A percentile compares a stretch with the other conserved stretches of the same genome.
phyloP scores from a whole-genome alignment of 2,797 vertebrate genomes.

The Galagoides demidoff region DNA sequence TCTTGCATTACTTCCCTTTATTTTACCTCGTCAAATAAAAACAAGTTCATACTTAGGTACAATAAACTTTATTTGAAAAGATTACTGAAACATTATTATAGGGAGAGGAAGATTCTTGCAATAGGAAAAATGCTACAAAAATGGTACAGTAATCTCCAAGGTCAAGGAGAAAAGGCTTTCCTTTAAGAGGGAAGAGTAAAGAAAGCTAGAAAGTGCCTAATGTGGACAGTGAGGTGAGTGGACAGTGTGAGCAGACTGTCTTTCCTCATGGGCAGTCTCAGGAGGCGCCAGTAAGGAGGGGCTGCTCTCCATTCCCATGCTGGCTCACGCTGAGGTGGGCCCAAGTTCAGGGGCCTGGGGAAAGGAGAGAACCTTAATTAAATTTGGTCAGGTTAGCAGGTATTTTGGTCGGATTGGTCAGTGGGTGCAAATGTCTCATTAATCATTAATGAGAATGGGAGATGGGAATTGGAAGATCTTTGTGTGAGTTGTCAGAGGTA shows the following conservation, averaged over 20 bases:
- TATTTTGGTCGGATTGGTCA: not conserved
- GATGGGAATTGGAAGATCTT: not conserved
- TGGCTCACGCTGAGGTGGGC: not conserved
- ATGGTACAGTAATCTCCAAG: not conserved
- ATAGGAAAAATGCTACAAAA: not conserved
- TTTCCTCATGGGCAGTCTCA: not conserved
- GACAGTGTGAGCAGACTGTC: not conserved
- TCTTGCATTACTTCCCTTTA: not conserved
- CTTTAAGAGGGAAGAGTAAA: not conserved
- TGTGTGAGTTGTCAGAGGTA: not conserved
- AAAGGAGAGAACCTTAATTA: not conserved
- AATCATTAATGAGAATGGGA: not conserved
- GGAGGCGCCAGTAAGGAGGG: not conserved
- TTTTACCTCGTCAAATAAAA: not conserved
- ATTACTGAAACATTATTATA: not conserved
- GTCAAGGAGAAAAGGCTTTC: not conserved
- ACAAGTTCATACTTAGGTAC: not conserved
- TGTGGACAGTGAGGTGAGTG: not conserved
- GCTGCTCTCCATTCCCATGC: not conserved
- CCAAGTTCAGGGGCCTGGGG: not conserved
- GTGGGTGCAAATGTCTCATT: not conserved
- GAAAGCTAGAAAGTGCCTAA: not conserved
- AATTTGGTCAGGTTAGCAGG: not conserved
- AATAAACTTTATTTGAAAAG: not conserved
- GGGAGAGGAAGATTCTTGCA: not conserved